These are phyloP conservation scores for Herpailurus yagouaroundi DNA, from an alignment of 2,113 vertebrate species.

Conservation along the genomic window DNA sequence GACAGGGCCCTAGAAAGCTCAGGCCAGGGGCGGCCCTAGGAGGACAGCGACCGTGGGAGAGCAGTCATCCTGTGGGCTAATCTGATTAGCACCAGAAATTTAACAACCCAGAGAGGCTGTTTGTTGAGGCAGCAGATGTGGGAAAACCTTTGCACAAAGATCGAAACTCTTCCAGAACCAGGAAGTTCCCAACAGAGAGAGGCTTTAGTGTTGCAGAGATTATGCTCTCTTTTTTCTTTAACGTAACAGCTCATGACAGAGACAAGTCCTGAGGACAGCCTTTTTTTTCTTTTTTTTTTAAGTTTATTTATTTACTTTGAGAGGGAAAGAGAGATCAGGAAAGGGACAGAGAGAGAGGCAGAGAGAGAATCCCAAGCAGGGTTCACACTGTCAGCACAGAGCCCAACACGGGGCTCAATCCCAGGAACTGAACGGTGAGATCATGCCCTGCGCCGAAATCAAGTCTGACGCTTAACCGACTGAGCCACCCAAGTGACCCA, in stretches of 20 bases:
- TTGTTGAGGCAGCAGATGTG: not conserved
- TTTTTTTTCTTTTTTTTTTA: too few relatives aligned
- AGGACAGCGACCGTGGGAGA: too few relatives aligned
- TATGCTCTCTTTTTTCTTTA: not conserved
- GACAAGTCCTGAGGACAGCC: not conserved
- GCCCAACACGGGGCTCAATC: too few relatives aligned
- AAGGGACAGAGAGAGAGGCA: too few relatives aligned
- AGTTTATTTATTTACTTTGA: too few relatives aligned
- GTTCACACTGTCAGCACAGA: too few relatives aligned
- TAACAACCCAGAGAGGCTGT: not conserved
- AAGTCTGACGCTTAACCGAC: too few relatives aligned
- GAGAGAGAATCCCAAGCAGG: too few relatives aligned
- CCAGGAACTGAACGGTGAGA: too few relatives aligned
- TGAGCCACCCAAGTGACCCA: too few relatives aligned
- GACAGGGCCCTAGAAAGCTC: not conserved
- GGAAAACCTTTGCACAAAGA: not conserved
- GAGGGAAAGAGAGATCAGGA: too few relatives aligned
- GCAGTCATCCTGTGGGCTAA: not conserved
- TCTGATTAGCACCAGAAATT: not conserved
- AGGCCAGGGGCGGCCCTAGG: not conserved
- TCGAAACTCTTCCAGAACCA: not conserved
- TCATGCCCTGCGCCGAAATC: too few relatives aligned
- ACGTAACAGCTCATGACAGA: not conserved
- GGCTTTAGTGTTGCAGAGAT: not conserved
- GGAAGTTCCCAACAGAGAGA: not conserved